Evolutionary conservation across 2,113 vertebrate genomes (phyloP).

Genomic region (Cyanistes caeruleus): DNA sequence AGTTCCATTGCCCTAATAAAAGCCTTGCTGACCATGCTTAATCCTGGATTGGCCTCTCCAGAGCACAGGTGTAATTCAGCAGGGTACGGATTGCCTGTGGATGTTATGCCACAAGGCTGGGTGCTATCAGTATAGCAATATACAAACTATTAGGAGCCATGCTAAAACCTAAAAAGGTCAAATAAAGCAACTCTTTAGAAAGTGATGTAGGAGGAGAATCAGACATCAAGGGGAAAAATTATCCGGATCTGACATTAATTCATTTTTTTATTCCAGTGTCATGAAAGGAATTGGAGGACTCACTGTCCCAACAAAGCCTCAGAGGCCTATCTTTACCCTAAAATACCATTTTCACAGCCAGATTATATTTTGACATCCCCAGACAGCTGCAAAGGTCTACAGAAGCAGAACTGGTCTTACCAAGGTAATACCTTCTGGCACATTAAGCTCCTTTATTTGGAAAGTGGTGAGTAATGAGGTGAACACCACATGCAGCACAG

Average conservation of each 20-base stretch:
- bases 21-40: neutral
- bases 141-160: neutral
- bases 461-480: neutral
- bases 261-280: neutral
- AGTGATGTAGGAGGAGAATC: neutral
- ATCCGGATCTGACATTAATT: neutral
- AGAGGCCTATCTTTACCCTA: neutral
- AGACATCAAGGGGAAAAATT: neutral
- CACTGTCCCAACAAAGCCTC: neutral
- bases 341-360: neutral
- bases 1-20: neutral
- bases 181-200: neutral
- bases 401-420: neutral
- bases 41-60: neutral
- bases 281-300: neutral
- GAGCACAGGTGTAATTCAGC: neutral
- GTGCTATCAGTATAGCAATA: neutral
- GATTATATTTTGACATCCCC: neutral
- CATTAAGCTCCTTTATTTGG: neutral
- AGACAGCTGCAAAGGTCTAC: neutral
- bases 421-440: neutral
- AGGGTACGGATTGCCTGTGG: neutral
- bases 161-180: neutral
- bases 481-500: neutral
- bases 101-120: neutral